Conservation (phyloP, 92 coral and sea anemone species). For the Phenganax stokvisi region DNA sequence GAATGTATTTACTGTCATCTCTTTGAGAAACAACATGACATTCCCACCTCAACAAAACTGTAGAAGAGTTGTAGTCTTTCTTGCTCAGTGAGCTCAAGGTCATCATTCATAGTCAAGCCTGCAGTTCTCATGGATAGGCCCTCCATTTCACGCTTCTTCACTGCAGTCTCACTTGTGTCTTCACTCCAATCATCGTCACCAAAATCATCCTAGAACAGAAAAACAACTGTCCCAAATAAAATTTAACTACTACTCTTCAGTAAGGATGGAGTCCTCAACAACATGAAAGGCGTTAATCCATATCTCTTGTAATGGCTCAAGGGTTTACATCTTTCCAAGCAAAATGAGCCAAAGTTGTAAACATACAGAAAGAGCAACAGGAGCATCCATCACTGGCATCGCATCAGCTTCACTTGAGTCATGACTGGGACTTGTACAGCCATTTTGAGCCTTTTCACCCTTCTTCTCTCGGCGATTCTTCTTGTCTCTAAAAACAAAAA, state of each 20-base stretch:
- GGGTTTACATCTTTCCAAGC: too few species aligned
- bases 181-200: constrained; percentile 96
- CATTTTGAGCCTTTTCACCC: constrained; percentile 71
- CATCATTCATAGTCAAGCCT: constrained; percentile 81
- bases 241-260: too few species aligned
- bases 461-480: constrained; percentile 78
- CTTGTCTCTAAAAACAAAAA: constrained; percentile 62
- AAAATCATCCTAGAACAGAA: constrained; percentile 39
- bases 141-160: constrained; percentile 66
- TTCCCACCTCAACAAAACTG: constrained; percentile 74
- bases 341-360: neutral
- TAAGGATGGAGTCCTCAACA: too few species aligned
- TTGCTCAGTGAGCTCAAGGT: constrained; percentile 75
- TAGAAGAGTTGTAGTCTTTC: constrained; percentile 88
- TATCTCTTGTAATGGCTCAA: too few species aligned
- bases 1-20: neutral
- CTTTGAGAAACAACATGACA: neutral
- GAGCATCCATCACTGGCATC: constrained; percentile 40
- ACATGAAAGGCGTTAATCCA: too few species aligned
- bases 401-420: constrained; percentile 37
- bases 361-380: constrained; percentile 38
- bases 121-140: constrained; percentile 76
- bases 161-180: constrained; percentile 96
- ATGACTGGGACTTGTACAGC: constrained; percentile 88
- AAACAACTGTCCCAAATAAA: neutral